Conservation (phyloP, 92 coral and sea anemone genomes). For the Heliopora coerulea region DNA sequence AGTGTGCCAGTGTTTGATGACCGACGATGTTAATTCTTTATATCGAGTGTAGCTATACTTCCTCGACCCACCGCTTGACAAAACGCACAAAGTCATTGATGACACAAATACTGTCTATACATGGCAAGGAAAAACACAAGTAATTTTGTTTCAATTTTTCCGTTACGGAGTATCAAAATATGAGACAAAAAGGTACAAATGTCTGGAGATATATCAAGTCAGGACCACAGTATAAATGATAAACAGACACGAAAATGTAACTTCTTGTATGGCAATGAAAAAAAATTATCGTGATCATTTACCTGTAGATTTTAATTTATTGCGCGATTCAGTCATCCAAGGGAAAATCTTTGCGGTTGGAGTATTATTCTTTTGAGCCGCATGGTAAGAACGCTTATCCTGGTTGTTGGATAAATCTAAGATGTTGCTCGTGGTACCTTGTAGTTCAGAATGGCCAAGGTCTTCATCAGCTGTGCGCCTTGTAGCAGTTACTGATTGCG, state of each 20-base stretch:
- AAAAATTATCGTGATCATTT: too few species aligned
- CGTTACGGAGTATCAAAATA: not conserved
- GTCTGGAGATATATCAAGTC: too few species aligned
- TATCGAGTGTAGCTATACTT: not conserved
- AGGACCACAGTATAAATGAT: too few species aligned
- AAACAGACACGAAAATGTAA: too few species aligned
- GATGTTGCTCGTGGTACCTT: constrained; percentile 19
- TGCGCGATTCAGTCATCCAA: constrained; percentile 96
- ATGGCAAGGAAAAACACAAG: not conserved
- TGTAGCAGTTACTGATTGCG: constrained; percentile 22
- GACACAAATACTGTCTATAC: constrained; percentile 9
- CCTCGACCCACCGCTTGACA: too few species aligned
- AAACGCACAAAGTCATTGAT: constrained; percentile 3
- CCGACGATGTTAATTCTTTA: not conserved
- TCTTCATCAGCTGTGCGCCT: not conserved
- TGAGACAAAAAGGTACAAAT: too few species aligned
- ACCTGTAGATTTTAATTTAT: constrained; percentile 64
- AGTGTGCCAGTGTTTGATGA: not conserved
- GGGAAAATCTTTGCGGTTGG: constrained; percentile 51
- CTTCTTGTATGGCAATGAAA: too few species aligned
- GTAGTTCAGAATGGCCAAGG: not conserved
- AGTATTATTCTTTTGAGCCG: constrained; percentile 8
- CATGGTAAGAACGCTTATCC: not conserved
- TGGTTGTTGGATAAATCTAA: constrained; percentile 43
- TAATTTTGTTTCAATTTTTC: constrained; percentile 13